Percentiles rank a stretch among this genome's conserved stretches.
Evolutionary conservation across 2,888 invertebrate species (phyloP).

Genomic region (Rhorus exstirpatorius): DNA sequence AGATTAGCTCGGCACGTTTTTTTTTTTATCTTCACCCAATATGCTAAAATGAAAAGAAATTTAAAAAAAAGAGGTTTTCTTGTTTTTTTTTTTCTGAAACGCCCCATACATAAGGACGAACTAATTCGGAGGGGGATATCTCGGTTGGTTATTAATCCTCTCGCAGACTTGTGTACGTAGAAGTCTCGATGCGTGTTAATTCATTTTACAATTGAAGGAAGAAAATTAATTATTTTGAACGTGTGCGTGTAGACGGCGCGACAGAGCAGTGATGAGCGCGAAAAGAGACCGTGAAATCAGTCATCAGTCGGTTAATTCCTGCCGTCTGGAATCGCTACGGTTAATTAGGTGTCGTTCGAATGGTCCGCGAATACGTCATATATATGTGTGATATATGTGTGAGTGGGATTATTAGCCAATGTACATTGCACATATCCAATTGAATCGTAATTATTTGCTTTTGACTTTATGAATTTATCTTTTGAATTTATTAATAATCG

Average conservation of each 20-base stretch:
- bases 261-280: constrained; percentile 56
- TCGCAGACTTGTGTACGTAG: constrained; percentile 16
- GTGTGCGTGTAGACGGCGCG: constrained; percentile 20
- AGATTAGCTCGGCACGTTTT: too few species aligned
- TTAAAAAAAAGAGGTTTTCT: too few species aligned
- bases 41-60: too few species aligned
- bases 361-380: constrained; percentile 12
- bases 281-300: constrained; percentile 77
- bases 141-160: constrained; percentile 62
- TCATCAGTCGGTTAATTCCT: constrained; percentile 74
- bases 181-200: constrained; percentile 26
- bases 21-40: too few species aligned
- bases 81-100: not conserved
- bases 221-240: constrained; percentile 38
- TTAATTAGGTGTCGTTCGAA: constrained; percentile 62
- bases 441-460: not conserved
- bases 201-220: constrained; percentile 29
- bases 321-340: constrained; percentile 64
- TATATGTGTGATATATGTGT: too few species aligned
- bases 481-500: not conserved
- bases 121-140: not conserved
- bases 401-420: constrained; percentile 28
- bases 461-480: not conserved
- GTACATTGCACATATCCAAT: not conserved
- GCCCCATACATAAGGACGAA: constrained; percentile 2